phyloP scores from a whole-genome alignment of 2,113 vertebrate genomes.

The Lethenteron reissneri region DNA sequence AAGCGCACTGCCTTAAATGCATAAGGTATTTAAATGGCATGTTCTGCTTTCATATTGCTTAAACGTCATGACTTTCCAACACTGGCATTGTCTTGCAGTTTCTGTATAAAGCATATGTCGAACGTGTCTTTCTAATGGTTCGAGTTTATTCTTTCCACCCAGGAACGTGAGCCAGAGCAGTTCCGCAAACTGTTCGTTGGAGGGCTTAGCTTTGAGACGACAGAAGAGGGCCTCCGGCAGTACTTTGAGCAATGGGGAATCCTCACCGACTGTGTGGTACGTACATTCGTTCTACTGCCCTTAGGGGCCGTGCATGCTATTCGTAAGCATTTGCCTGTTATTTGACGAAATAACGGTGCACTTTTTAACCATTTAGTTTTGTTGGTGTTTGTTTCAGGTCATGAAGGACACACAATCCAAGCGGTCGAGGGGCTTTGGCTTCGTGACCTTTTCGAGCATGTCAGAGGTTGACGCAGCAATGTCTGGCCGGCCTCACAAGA shows the following conservation, averaged over 20 bases:
- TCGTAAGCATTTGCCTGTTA: too few relatives aligned
- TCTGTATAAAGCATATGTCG: too few relatives aligned
- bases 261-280: constrained; percentile 48
- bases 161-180: constrained; percentile 33
- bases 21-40: too few relatives aligned
- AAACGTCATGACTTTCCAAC: too few relatives aligned
- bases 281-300: constrained; percentile 11
- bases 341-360: too few relatives aligned
- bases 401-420: constrained; percentile 51
- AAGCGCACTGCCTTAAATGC: too few relatives aligned
- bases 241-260: constrained; percentile 55
- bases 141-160: too few relatives aligned
- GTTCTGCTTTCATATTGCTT: too few relatives aligned
- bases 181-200: constrained; percentile 50
- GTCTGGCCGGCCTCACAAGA: constrained; percentile 45
- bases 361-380: too few relatives aligned
- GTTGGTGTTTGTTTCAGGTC: constrained; percentile 19
- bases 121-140: too few relatives aligned
- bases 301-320: background rate
- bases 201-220: constrained; percentile 45
- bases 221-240: constrained; percentile 43
- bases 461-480: constrained; percentile 48
- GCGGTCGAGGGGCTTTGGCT: constrained; percentile 46
- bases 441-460: constrained; percentile 48
- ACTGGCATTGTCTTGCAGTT: too few relatives aligned